phyloP scores from a whole-genome alignment of 2,113 vertebrate species.

The Vidua chalybeata region DNA sequence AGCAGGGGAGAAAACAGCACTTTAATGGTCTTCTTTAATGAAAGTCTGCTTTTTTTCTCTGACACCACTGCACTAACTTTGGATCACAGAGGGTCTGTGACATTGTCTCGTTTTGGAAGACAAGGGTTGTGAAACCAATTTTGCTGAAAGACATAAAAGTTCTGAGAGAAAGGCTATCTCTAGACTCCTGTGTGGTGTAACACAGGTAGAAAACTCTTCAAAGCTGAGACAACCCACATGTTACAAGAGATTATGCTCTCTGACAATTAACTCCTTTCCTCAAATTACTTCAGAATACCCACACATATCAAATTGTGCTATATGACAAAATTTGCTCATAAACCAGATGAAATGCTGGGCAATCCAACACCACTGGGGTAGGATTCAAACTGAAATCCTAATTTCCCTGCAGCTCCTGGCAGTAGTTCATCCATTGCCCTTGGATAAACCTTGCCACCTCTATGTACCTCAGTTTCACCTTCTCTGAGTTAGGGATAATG shows the following conservation, averaged over 20 bases:
- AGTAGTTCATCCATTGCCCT: neutral
- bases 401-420: neutral
- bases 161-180: neutral
- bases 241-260: neutral
- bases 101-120: neutral
- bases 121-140: neutral
- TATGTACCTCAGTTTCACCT: neutral
- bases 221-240: neutral
- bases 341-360: neutral
- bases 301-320: neutral
- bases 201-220: neutral
- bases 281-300: neutral
- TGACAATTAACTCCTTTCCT: neutral
- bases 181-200: neutral
- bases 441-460: neutral
- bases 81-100: neutral
- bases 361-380: neutral
- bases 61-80: neutral
- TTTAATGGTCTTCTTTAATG: neutral
- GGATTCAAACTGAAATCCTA: neutral
- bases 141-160: neutral
- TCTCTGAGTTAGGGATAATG: neutral
- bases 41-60: neutral
- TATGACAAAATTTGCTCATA: neutral
- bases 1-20: neutral